Base-by-base conservation (phyloP, 2,797 vertebrate genomes). In the Schizothorax lantsangensis region DNA sequence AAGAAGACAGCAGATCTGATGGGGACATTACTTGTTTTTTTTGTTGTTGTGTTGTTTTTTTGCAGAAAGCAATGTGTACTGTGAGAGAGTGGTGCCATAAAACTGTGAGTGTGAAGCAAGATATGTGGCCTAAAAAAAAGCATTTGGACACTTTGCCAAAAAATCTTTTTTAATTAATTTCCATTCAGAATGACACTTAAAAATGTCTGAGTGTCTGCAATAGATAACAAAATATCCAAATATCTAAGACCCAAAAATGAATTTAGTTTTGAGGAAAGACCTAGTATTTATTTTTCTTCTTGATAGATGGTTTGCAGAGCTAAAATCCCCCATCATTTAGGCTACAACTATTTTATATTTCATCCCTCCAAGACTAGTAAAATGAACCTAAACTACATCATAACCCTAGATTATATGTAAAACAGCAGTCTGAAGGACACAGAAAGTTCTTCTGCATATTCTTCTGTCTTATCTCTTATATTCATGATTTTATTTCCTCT, bases 1-100 rank as follows among this genome's bases (percentile, higher is more conserved):
- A 77, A n/a, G 21, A 43, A 66, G 66, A 47, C 7, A 87, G 82
- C 84, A 82, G 64, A 89, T 89, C 84, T 89, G 87, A 82, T 85
- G 72, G 40, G 87, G 87, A 89, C 89, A 88, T 89, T 71, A 86
- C 21, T 64, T 26, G 3, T 10, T 23, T n/a, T 11, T 1, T 6
- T 33, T n/a, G n/a, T n/a, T 30, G 30, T 30, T 30, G n/a, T 19
- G 6, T 33, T 1, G 9, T 1, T 40, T 8, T 40, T 0, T 40
- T 40, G 38, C 8, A 14, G 17, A 77, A 77, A 36, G 30, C 30
- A 38, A 26, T 59, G 26, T 57, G 80, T 17, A 54, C 2, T 4
- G 36, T 6, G 69, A 81, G 40, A 69, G 2, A 64, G 15, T 5
- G 10, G n/a, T 36, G 5, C 47, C 47, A 57, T 38, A 43, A 38